These are phyloP conservation scores for Globodera rostochiensis DNA, from an alignment of 1,140 invertebrate species.

Conservation along the genomic window DNA sequence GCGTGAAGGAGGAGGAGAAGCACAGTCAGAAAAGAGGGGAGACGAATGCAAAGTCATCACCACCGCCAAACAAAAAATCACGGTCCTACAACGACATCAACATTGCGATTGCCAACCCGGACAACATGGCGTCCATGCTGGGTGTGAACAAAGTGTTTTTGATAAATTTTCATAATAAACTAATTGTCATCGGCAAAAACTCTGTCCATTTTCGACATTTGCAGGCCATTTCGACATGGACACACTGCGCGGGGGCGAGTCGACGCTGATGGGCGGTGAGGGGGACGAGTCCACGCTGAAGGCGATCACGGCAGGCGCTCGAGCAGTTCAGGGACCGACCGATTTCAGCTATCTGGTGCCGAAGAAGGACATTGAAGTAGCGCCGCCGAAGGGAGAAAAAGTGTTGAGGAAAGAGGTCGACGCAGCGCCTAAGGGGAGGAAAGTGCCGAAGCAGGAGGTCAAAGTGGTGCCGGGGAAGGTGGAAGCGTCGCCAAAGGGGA, in stretches of 20 bases:
- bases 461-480: no score
- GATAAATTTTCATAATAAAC: background rate
- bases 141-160: background rate
- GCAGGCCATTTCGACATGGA: constrained; percentile 27
- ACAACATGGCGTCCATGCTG: constrained; percentile 18
- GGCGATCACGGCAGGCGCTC: background rate
- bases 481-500: no score
- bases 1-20: no score
- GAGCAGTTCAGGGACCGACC: constrained; percentile 5
- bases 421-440: no score
- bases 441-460: no score
- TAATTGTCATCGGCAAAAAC: no score
- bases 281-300: constrained; percentile 16
- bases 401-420: no score
- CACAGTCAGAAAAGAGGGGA: background rate
- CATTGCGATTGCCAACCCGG: background rate
- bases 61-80: background rate
- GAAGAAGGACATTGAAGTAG: no score
- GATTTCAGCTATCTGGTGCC: constrained; percentile 19
- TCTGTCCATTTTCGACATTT: background rate
- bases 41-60: background rate
- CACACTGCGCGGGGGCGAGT: constrained; percentile 10
- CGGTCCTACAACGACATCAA: background rate
- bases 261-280: background rate
- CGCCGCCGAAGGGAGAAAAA: no score